Evolutionary conservation across 2,797 vertebrate species (phyloP).

Genomic region (Aotus griseimembra): DNA sequence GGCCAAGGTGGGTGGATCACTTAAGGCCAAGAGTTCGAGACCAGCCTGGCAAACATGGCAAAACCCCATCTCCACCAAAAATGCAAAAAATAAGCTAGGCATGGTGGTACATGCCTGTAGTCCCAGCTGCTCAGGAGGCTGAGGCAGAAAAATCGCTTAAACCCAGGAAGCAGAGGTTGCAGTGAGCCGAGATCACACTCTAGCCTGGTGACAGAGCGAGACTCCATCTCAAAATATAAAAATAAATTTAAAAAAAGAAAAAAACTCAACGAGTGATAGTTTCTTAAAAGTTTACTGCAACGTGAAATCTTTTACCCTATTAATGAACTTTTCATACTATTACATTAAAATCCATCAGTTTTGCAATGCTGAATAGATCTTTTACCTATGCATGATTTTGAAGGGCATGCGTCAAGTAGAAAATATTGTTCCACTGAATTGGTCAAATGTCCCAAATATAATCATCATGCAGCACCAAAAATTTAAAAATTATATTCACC

Average conservation of each 20-base stretch:
- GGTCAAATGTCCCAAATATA: background rate
- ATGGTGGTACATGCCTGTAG: no score
- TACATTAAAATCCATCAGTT: background rate
- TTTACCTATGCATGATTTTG: background rate
- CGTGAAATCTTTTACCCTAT: background rate
- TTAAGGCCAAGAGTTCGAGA: no score
- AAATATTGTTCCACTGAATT: background rate
- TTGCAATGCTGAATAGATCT: background rate
- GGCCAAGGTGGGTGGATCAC: no score
- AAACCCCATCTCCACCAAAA: no score
- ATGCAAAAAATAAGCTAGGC: no score
- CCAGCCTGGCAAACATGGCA: no score
- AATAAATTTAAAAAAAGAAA: background rate
- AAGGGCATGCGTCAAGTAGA: background rate
- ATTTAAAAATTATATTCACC: background rate
- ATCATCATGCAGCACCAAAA: background rate
- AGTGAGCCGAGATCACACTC: no score
- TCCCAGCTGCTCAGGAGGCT: no score
- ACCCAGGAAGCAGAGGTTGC: no score
- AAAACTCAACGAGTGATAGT: background rate
- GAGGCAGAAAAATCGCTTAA: no score
- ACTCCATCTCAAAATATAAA: background rate
- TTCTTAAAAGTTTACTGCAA: background rate
- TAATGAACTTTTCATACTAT: background rate
- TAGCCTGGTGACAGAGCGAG: no score